Conservation (phyloP, 2,113 vertebrate genomes). For the Sarotherodon lohbergeri region DNA sequence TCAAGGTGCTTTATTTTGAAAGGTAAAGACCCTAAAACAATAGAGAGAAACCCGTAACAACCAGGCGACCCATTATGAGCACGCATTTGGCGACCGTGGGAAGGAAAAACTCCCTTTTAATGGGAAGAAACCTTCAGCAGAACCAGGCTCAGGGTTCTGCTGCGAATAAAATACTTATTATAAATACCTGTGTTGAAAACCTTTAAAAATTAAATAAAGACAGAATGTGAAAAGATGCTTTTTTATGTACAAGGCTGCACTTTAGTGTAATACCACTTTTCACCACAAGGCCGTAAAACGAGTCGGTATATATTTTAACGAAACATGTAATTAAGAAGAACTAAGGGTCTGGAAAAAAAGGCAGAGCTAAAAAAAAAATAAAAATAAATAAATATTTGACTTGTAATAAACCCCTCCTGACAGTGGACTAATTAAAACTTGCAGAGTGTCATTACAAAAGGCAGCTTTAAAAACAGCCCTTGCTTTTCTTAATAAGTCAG, state of each 20-base stretch:
- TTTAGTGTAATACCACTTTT: background rate
- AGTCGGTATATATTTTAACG: background rate
- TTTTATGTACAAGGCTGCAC: background rate
- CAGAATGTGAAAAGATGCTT: background rate
- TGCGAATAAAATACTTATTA: rapidly evolving
- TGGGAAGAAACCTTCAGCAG: rapidly evolving
- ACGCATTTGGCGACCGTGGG: background rate
- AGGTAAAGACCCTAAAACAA: background rate
- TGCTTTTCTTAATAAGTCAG: background rate
- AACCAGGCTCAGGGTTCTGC: background rate
- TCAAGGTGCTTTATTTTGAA: background rate
- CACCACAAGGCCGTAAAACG: rapidly evolving
- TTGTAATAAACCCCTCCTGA: rapidly evolving
- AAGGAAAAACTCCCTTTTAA: background rate
- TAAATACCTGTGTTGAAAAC: background rate
- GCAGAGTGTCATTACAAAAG: background rate
- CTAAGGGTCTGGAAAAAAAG: background rate
- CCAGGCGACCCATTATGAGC: background rate
- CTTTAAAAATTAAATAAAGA: background rate
- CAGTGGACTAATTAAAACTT: rapidly evolving
- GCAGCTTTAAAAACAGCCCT: background rate
- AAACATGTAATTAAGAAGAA: rapidly evolving
- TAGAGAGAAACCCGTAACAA: rapidly evolving
- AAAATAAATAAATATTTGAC: background rate
- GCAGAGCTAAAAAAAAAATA: background rate